Evolutionary conservation across 2,888 invertebrate species (phyloP).

Genomic region (Trachelus tabidus): DNA sequence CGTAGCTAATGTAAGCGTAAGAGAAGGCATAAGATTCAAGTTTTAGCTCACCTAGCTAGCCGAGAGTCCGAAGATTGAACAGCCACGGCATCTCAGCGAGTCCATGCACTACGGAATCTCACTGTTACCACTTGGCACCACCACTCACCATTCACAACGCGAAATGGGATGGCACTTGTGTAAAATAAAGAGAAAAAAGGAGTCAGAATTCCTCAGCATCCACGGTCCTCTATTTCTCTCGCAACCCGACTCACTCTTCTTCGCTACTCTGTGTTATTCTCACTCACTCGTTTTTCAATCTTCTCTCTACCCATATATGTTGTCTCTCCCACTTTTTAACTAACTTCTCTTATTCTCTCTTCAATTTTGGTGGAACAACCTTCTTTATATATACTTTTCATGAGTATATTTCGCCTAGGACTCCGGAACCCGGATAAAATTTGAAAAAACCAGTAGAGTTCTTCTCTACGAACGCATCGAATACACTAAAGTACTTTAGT

Average conservation of each 20-base stretch:
- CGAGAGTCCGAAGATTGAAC: constrained; percentile 58
- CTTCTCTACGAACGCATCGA: neutral
- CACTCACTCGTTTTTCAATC: neutral
- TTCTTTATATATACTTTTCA: neutral
- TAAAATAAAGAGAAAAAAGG: neutral
- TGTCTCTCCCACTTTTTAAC: neutral
- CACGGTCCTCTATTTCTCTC: constrained; percentile 2
- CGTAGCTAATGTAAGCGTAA: neutral
- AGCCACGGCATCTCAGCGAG: constrained; percentile 63
- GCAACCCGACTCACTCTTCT: neutral
- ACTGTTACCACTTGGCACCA: constrained; percentile 41
- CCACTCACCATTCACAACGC: constrained; percentile 46
- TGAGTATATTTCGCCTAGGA: neutral
- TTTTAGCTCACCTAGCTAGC: constrained; percentile 58
- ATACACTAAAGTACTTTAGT: constrained; percentile 6
- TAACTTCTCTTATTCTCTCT: neutral
- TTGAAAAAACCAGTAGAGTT: neutral
- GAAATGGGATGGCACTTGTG: constrained; percentile 14
- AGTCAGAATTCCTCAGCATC: neutral
- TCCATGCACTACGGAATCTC: constrained; percentile 52
- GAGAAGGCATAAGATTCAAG: constrained; percentile 4
- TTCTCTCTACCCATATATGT: neutral
- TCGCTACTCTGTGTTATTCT: neutral
- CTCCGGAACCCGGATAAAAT: neutral
- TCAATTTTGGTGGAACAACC: neutral